These are phyloP conservation scores for Pomatorhinus ruficollis DNA, from an alignment of 2,113 vertebrate genomes.

Conservation along the genomic window DNA sequence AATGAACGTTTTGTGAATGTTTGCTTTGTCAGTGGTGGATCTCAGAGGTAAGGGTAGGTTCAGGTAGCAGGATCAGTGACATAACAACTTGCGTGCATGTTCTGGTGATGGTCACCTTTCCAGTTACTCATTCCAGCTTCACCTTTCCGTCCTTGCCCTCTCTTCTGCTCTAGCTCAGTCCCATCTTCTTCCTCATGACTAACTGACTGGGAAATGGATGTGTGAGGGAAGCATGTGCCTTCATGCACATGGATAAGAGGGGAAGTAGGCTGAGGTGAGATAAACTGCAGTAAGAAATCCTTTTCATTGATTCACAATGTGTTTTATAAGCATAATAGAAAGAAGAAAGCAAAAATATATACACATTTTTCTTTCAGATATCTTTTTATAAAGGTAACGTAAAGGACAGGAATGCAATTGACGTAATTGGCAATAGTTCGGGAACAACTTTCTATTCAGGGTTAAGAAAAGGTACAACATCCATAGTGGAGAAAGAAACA, in stretches of 20 bases:
- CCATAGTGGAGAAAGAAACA: background rate
- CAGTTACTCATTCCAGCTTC: background rate
- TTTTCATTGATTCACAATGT: background rate
- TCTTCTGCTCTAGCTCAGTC: background rate
- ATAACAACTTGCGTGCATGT: background rate
- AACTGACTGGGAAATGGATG: fast-evolving
- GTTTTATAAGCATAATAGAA: background rate
- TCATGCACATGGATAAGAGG: background rate
- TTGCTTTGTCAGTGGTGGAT: background rate
- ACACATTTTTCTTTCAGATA: background rate
- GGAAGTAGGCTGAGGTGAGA: background rate
- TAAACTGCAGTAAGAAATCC: background rate
- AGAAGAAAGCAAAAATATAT: background rate
- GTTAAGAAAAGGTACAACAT: background rate
- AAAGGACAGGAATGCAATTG: background rate
- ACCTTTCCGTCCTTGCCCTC: background rate
- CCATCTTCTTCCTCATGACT: background rate
- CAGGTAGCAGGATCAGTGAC: background rate
- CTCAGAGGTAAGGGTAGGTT: background rate
- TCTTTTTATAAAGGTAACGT: background rate
- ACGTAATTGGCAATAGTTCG: fast-evolving
- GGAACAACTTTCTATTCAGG: background rate
- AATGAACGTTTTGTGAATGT: fast-evolving
- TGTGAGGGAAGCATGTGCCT: background rate
- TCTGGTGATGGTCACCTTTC: background rate